Percentiles rank a stretch among this genome's conserved stretches.
These are phyloP conservation scores for Tetrao urogallus DNA, from an alignment of 2,113 vertebrate species.

Conservation along the genomic window DNA sequence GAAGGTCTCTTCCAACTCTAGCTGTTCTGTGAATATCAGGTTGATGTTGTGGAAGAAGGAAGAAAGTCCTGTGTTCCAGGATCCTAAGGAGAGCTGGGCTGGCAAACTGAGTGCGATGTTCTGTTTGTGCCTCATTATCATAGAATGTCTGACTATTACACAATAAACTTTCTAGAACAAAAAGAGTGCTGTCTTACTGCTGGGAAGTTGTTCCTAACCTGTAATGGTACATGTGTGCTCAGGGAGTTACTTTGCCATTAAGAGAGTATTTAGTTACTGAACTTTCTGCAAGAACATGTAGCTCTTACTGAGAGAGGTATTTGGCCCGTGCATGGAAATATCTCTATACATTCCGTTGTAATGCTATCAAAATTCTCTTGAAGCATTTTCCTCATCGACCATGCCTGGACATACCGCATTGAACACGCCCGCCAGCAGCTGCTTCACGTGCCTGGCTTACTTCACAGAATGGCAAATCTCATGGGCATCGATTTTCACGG, in stretches of 20 bases:
- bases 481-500: constrained; percentile 90
- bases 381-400: constrained; percentile 94
- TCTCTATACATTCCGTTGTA: rapidly evolving
- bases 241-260: not conserved
- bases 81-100: not conserved
- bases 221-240: not conserved
- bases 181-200: not conserved
- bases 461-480: constrained; percentile 89
- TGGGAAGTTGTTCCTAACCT: not conserved
- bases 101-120: not conserved
- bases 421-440: constrained; percentile 86
- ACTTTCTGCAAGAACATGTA: rapidly evolving
- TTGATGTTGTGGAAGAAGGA: not conserved
- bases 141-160: not conserved
- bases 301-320: not conserved
- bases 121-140: not conserved
- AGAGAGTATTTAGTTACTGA: not conserved
- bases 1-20: not conserved
- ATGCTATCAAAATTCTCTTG: not conserved
- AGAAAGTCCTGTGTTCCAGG: not conserved
- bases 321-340: not conserved
- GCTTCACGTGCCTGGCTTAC: constrained; percentile 84
- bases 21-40: not conserved
- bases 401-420: constrained; percentile 91
- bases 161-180: not conserved